These are phyloP conservation scores for Apaloderma vittatum DNA, from an alignment of 2,113 vertebrate species.

Conservation along the genomic window DNA sequence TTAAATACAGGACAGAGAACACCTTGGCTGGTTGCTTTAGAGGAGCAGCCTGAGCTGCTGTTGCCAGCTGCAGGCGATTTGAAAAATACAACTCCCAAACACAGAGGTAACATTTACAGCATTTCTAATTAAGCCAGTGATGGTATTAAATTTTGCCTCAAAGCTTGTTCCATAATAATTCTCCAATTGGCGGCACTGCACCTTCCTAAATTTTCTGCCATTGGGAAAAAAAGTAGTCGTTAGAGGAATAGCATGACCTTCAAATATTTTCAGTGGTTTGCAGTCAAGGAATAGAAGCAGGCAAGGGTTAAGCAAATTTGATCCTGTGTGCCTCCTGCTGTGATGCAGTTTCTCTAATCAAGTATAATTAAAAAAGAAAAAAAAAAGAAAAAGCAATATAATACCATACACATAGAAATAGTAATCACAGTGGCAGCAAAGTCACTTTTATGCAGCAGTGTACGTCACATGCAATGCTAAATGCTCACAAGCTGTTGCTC, in stretches of 20 bases:
- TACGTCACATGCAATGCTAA: not conserved
- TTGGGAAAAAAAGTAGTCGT: not conserved
- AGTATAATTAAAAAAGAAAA: slow-evolving; percentile 27
- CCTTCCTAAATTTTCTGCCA: not conserved
- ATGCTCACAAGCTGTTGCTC: not conserved
- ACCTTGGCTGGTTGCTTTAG: not conserved
- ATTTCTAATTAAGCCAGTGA: slow-evolving; percentile 39
- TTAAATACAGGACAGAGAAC: not conserved
- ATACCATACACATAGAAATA: not conserved
- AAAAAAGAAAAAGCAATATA: slow-evolving; percentile 13
- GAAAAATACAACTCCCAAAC: not conserved
- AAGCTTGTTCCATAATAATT: not conserved
- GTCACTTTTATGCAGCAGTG: not conserved
- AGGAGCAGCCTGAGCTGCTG: not conserved
- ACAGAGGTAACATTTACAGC: not conserved
- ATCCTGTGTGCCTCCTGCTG: slow-evolving; percentile 36
- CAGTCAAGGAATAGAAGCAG: not conserved
- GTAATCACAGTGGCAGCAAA: slow-evolving; percentile 23
- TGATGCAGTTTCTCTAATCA: slow-evolving; percentile 43
- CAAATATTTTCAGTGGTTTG: not conserved
- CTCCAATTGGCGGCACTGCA: not conserved
- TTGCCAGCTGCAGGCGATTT: not conserved
- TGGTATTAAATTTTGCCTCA: slow-evolving; percentile 53
- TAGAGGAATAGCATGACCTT: slow-evolving; percentile 26
- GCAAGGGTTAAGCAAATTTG: slow-evolving; percentile 4